Conservation (phyloP, 2,888 invertebrate species). For the Helobdella robusta region DNA sequence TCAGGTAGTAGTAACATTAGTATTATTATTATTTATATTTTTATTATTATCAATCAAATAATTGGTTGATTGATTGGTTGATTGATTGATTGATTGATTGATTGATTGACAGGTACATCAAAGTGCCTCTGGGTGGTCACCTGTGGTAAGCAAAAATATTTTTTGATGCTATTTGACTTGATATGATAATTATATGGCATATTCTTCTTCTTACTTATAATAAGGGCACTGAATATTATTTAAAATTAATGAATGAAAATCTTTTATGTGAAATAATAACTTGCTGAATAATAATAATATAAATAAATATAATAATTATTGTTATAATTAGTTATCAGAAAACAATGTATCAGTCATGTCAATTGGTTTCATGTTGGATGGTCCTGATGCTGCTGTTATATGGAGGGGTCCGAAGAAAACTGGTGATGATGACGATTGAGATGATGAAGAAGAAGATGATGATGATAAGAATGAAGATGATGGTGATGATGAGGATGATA, state of each 20-base stretch:
- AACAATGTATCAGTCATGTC: conserved; percentile 96
- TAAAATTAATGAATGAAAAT: too few relatives aligned
- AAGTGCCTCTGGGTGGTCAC: conserved; percentile 92
- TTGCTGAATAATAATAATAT: background rate
- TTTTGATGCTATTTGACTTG: too few relatives aligned
- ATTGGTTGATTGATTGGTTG: background rate
- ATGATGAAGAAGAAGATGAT: background rate
- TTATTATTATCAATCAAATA: background rate
- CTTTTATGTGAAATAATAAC: background rate
- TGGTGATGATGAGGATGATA: too few relatives aligned
- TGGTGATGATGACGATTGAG: conserved; percentile 54
- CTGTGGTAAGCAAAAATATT: conserved; percentile 62
- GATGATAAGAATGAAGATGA: too few relatives aligned
- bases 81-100: background rate
- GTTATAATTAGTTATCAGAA: conserved; percentile 59
- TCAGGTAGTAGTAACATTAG: conserved; percentile 52
- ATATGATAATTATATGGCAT: background rate
- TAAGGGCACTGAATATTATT: too few relatives aligned
- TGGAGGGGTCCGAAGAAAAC: conserved; percentile 99
- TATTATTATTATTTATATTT: conserved; percentile 14
- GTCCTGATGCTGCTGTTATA: conserved; percentile 88
- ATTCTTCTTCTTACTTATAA: too few relatives aligned
- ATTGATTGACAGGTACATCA: conserved; percentile 63
- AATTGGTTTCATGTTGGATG: conserved; percentile 62
- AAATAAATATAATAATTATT: conserved; percentile 1